phyloP scores from a whole-genome alignment of 2,113 vertebrate species.

The Nothocercus julius region DNA sequence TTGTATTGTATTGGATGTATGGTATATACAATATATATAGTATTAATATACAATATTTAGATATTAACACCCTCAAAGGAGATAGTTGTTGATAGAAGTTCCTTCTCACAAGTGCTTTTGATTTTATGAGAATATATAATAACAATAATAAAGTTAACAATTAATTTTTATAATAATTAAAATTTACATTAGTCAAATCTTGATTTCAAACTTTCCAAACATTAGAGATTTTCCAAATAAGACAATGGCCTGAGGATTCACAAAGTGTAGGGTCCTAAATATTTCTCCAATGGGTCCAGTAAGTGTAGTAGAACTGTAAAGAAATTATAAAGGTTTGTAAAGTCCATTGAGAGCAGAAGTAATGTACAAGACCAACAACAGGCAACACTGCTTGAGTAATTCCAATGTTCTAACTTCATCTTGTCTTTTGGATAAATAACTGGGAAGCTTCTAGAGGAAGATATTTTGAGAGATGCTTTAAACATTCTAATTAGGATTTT shows the following conservation, averaged over 20 bases:
- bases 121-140: neutral
- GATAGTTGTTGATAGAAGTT: neutral
- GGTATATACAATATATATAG: too few species aligned
- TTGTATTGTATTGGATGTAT: too few species aligned
- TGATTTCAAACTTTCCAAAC: neutral
- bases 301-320: neutral
- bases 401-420: neutral
- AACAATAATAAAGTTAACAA: neutral
- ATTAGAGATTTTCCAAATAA: neutral
- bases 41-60: neutral
- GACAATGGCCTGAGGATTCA: neutral
- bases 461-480: neutral
- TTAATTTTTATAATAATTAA: neutral
- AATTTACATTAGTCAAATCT: neutral
- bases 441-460: neutral
- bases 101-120: neutral
- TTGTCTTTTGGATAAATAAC: neutral
- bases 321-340: neutral
- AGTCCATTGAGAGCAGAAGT: neutral
- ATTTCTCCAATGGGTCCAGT: neutral
- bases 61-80: neutral
- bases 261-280: neutral
- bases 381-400: neutral
- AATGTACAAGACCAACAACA: neutral
- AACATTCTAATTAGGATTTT: neutral